Evolutionary conservation across 1,140 invertebrate species (phyloP), one percentile per base, ranked within the genome.

Genomic region (Capitella teleta): DNA sequence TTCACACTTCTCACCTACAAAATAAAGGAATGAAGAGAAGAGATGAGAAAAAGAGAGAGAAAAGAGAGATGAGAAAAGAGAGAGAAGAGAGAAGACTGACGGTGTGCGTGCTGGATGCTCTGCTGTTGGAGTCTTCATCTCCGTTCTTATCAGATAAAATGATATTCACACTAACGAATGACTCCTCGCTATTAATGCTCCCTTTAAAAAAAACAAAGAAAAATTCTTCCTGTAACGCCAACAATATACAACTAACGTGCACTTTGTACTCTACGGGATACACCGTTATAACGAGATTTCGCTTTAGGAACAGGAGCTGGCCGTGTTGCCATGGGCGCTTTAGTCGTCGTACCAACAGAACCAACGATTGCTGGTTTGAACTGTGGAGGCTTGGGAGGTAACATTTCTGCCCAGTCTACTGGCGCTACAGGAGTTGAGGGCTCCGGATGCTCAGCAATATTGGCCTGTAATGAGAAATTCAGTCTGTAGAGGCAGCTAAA

Each of bases 1-100:
- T 63, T 52, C 8, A 60, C 56, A 25, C 60, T 61, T 43, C 56
- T 59, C 21, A 62, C 52, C 61, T 64, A 34, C 5, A 25, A 40
- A 12, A 30, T 4, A n/a, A 52, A 34, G 14, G 14, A 16, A 40
- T 40, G n/a, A 40, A 6, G 8, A 14, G 25, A 2, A 21, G 21
- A 18, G 21, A 40, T 12, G n/a, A 5, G 25, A 2, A 18, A 5
- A 2, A 2, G 3, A 37, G 21, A 37, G 5, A 3, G 16, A 6
- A 2, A 2, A 21, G 16, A 37, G n/a, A 12, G 5, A 5, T 38
- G 23, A 46, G 14, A 43, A 43, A 18, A 3, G 4, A 16, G 14
- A 21, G n/a, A 49, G 4, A 19, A 14, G 16, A 5, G 3, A n/a
- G 28, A 51, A 16, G n/a, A 24, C 18, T 18, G n/a, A 28, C n/a